Conservation (phyloP, 2,113 vertebrate genomes). For the Alethe diademata region DNA sequence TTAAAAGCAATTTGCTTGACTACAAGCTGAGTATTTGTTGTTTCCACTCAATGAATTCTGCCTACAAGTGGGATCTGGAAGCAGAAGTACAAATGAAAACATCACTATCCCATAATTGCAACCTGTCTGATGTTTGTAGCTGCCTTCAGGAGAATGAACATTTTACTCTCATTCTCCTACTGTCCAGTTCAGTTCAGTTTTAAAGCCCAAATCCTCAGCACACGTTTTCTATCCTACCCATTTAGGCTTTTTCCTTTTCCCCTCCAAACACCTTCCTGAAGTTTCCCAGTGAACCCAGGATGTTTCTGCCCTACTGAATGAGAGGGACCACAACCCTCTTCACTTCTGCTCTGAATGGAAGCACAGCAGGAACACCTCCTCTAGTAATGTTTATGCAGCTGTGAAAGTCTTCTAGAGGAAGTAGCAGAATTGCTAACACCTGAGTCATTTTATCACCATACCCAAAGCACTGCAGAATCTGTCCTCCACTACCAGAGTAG, state of each 20-base stretch:
- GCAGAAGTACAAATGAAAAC: not conserved
- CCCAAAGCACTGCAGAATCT: not conserved
- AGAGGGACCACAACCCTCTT: not conserved
- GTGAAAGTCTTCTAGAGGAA: constrained; percentile 3
- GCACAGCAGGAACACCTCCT: not conserved
- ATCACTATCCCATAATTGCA: not conserved
- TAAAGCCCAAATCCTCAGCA: not conserved
- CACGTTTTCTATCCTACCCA: not conserved
- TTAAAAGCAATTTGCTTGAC: not conserved
- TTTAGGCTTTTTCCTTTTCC: not conserved
- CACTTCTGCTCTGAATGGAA: not conserved
- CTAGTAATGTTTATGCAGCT: constrained; percentile 44
- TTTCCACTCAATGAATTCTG: not conserved
- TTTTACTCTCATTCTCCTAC: not conserved
- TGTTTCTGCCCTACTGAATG: not conserved
- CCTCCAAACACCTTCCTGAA: not conserved
- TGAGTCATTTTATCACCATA: constrained; percentile 3
- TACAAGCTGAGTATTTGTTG: not conserved
- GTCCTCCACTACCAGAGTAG: not conserved
- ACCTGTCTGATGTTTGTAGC: not conserved
- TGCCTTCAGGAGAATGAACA: not conserved
- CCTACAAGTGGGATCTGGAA: not conserved
- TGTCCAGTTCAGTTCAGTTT: not conserved
- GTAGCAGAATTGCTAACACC: constrained; percentile 35
- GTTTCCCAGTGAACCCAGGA: not conserved